These are phyloP conservation scores for Hybos culiciformis DNA, from an alignment of 2,888 invertebrate genomes.

Conservation along the genomic window DNA sequence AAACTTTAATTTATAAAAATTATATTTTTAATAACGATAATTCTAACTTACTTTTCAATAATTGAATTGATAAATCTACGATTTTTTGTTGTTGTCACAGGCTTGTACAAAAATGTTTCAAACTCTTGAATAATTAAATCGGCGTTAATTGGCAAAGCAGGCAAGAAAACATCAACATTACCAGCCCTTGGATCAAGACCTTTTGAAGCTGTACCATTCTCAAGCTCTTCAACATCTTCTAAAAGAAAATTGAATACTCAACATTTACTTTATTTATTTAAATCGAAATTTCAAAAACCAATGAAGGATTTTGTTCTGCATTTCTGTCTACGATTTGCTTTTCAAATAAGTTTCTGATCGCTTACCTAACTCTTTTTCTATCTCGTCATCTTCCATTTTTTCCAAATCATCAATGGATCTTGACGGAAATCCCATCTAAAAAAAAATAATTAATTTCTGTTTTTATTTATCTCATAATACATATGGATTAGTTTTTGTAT, in stretches of 20 bases:
- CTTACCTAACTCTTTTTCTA: constrained; percentile 31
- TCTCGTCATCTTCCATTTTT: constrained; percentile 32
- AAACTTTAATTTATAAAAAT: not conserved
- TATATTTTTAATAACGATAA: not conserved
- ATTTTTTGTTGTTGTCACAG: constrained; percentile 41
- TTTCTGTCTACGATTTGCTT: too few species aligned
- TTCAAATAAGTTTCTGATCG: constrained; percentile 29
- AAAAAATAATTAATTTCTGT: constrained; percentile 2
- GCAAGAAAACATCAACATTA: constrained; percentile 56
- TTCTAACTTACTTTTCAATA: constrained; percentile 37
- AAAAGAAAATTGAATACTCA: too few species aligned
- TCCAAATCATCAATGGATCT: constrained; percentile 53
- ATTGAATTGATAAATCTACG: constrained; percentile 42
- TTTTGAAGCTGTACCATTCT: too few species aligned
- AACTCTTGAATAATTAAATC: constrained; percentile 42
- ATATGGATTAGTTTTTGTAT: too few species aligned
- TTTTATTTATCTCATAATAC: too few species aligned
- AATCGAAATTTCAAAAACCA: too few species aligned
- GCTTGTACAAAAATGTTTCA: constrained; percentile 36
- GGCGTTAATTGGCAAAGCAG: constrained; percentile 52
- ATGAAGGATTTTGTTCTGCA: too few species aligned
- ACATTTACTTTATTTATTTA: too few species aligned
- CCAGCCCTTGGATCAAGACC: constrained; percentile 68
- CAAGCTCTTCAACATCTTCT: constrained; percentile 31
- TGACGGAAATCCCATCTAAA: constrained; percentile 57